phyloP scores from a whole-genome alignment of 2,797 vertebrate species.

The Phataginus tricuspis region DNA sequence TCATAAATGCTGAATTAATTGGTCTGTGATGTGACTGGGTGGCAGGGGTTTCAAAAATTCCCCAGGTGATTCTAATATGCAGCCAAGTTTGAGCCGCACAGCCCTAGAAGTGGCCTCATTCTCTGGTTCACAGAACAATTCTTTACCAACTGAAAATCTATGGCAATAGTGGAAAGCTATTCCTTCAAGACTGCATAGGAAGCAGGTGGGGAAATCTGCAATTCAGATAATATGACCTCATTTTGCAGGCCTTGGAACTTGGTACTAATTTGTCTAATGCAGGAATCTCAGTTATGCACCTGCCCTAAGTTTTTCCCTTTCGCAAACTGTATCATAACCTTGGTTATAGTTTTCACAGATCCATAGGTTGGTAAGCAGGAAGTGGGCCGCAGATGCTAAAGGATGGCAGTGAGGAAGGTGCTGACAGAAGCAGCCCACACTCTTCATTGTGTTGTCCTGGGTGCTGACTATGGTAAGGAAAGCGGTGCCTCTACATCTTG shows the following conservation, averaged over 20 bases:
- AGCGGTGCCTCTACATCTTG: background rate
- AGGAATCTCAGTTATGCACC: constrained; percentile 31
- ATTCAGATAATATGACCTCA: constrained; percentile 58
- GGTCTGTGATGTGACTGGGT: background rate
- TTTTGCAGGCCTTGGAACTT: constrained; percentile 12
- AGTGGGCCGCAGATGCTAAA: background rate
- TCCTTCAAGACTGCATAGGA: background rate
- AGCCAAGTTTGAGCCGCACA: background rate
- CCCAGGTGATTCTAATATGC: background rate
- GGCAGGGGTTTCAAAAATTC: background rate
- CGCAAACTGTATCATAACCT: background rate
- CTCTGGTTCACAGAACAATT: background rate
- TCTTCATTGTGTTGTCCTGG: constrained; percentile 1
- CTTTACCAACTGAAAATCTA: constrained; percentile 30
- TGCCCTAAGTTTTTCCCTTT: background rate
- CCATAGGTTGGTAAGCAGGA: background rate
- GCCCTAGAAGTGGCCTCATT: background rate
- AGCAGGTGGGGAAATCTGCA: constrained; percentile 67
- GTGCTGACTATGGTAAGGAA: constrained; percentile 18
- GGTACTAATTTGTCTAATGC: constrained; percentile 49
- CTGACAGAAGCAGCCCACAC: background rate
- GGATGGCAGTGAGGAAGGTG: background rate
- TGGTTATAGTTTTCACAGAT: background rate
- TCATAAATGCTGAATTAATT: background rate
- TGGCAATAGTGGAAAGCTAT: background rate